A percentile compares a stretch with the other conserved stretches of the same genome.
phyloP scores from a whole-genome alignment of 1,140 invertebrate genomes.

The Mya arenaria region DNA sequence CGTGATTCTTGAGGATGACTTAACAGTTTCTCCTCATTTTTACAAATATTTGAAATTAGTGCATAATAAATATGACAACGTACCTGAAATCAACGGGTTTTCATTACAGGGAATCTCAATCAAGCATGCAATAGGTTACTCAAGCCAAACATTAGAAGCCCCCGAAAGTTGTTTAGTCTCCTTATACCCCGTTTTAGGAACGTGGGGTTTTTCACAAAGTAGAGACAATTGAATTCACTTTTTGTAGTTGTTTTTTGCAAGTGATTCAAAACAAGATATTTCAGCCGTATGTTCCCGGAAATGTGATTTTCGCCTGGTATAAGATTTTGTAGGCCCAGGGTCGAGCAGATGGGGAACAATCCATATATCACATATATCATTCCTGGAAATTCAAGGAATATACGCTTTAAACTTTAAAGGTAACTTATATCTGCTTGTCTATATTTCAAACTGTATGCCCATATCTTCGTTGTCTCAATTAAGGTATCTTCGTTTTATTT shows the following conservation, averaged over 20 bases:
- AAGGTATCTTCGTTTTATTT: no score
- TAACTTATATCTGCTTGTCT: no score
- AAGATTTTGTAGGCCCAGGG: slow-evolving; percentile 22
- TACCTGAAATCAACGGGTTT: slow-evolving; percentile 64
- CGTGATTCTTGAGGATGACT: slow-evolving; percentile 74
- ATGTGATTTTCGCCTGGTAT: slow-evolving; percentile 56
- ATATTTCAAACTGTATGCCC: no score
- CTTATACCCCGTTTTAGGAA: slow-evolving; percentile 62
- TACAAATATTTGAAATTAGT: slow-evolving; percentile 70
- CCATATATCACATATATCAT: slow-evolving; percentile 70
- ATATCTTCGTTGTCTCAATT: no score
- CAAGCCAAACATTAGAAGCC: background rate
- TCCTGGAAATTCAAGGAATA: slow-evolving; percentile 52
- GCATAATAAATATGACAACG: slow-evolving; percentile 67
- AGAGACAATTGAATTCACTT: slow-evolving; percentile 60
- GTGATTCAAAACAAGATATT: slow-evolving; percentile 33
- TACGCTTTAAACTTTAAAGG: slow-evolving; percentile 46
- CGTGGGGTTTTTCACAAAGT: slow-evolving; percentile 68
- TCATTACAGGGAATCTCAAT: slow-evolving; percentile 60
- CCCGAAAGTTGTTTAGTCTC: slow-evolving; percentile 45
- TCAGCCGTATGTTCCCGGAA: slow-evolving; percentile 57
- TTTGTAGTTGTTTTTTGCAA: slow-evolving; percentile 58
- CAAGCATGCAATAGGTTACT: slow-evolving; percentile 35
- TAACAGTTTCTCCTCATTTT: slow-evolving; percentile 70
- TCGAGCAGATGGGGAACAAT: slow-evolving; percentile 58